A percentile compares a stretch with the other conserved stretches of the same genome.
phyloP scores from a whole-genome alignment of 2,888 invertebrate species.

The Drosophila kanekoi region DNA sequence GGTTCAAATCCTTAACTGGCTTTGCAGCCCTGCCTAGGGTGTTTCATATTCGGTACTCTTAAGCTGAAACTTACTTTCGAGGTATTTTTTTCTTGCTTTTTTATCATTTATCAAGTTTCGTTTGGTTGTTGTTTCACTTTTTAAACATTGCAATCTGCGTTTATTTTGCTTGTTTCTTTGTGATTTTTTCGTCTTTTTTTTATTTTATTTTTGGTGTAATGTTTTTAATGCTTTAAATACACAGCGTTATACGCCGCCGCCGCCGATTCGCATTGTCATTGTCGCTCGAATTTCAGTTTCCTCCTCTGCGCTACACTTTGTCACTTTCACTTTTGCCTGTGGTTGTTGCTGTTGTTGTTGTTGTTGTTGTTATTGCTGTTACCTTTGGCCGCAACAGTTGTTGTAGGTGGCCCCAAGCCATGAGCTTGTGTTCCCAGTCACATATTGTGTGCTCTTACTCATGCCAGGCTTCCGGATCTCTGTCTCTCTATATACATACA shows the following conservation, averaged over 20 bases:
- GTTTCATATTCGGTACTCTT: constrained; percentile 12
- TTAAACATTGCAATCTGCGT: constrained; percentile 51
- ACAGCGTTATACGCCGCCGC: constrained; percentile 51
- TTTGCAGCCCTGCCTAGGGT: constrained; percentile 6
- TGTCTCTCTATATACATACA: background rate
- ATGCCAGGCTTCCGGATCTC: constrained; percentile 51
- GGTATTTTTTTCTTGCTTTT: constrained; percentile 12
- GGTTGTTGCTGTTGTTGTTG: constrained; percentile 19
- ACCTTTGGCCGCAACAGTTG: constrained; percentile 43
- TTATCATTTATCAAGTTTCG: constrained; percentile 59
- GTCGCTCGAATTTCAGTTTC: constrained; percentile 68
- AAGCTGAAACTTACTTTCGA: constrained; percentile 1
- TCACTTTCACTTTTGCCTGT: constrained; percentile 73
- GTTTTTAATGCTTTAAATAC: constrained; percentile 72
- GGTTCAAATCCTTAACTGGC: background rate
- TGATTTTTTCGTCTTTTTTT: constrained; percentile 6
- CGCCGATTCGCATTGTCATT: constrained; percentile 71
- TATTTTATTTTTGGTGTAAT: constrained; percentile 43
- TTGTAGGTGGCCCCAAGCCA: constrained; percentile 58
- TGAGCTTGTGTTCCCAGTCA: constrained; percentile 49
- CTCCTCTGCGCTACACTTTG: constrained; percentile 59
- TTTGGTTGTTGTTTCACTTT: constrained; percentile 41
- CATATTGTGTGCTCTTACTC: constrained; percentile 44
- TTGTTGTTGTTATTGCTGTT: constrained; percentile 28
- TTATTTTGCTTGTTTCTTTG: constrained; percentile 30